Evolutionary conservation across 1,140 invertebrate species (phyloP).

Genomic region (Aleiodes sp.): DNA sequence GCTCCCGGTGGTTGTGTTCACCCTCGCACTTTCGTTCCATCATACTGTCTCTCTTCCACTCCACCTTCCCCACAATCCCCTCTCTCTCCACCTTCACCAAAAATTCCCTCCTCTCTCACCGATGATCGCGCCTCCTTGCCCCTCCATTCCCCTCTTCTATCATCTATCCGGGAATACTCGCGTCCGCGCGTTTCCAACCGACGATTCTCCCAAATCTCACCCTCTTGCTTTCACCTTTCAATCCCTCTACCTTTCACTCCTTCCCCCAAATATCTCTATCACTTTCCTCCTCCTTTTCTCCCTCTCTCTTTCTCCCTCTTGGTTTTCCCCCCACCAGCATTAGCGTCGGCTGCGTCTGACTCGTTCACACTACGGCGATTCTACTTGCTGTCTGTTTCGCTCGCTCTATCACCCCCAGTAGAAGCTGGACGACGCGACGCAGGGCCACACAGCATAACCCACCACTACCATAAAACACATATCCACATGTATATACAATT

Average conservation of each 20-base stretch:
- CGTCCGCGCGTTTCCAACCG: slow-evolving; percentile 12
- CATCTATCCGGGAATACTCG: not conserved
- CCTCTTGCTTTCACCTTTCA: slow-evolving; percentile 5
- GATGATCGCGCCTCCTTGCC: too few relatives aligned
- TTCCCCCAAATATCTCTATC: not conserved
- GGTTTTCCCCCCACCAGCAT: not conserved
- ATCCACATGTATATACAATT: not conserved
- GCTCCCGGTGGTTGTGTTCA: not conserved
- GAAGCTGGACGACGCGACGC: slow-evolving; percentile 23
- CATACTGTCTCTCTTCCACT: slow-evolving; percentile 34
- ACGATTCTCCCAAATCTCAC: not conserved
- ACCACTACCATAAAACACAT: not conserved
- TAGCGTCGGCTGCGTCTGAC: not conserved
- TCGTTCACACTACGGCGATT: slow-evolving; percentile 32
- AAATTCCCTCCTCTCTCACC: not conserved
- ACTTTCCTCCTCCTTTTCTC: slow-evolving; percentile 16
- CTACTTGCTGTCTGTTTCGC: slow-evolving; percentile 33
- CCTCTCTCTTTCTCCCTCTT: slow-evolving; percentile 6
- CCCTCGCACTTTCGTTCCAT: slow-evolving; percentile 2
- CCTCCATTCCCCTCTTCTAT: not conserved
- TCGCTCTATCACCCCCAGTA: slow-evolving; percentile 32
- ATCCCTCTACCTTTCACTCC: not conserved
- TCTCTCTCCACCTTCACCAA: not conserved
- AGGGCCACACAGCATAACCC: slow-evolving; percentile 19
- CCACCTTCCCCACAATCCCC: not conserved